Conservation (phyloP, 2,888 invertebrate genomes). For the Elgonia sp. region DNA sequence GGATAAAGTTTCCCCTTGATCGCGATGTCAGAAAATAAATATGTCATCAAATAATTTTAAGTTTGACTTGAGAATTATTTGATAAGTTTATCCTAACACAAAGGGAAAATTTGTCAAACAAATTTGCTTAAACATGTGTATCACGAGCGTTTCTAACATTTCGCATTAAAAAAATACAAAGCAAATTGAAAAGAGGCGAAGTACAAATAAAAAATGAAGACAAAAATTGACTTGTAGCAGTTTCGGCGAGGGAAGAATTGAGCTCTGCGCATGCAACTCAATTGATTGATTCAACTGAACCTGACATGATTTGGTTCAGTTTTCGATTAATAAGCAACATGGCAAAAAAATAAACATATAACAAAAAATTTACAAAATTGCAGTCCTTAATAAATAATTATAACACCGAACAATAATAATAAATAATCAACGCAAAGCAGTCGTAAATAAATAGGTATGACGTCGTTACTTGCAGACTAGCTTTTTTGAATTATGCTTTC, state of each 20-base stretch:
- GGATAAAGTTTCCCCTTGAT: slow-evolving; percentile 40
- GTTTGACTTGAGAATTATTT: slow-evolving; percentile 67
- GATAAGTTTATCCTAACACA: slow-evolving; percentile 63
- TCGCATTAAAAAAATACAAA: slow-evolving; percentile 58
- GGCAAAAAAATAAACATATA: slow-evolving; percentile 61
- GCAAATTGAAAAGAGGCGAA: slow-evolving; percentile 54
- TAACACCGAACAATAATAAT: slow-evolving; percentile 76
- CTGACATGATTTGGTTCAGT: slow-evolving; percentile 26
- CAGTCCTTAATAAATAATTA: slow-evolving; percentile 76
- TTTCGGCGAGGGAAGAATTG: slow-evolving; percentile 47
- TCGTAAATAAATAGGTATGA: slow-evolving; percentile 75
- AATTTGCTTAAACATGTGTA: slow-evolving; percentile 53
- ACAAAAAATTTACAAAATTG: slow-evolving; percentile 57
- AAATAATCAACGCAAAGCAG: slow-evolving; percentile 78
- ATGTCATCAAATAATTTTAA: slow-evolving; percentile 67
- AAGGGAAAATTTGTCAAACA: slow-evolving; percentile 44
- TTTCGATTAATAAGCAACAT: slow-evolving; percentile 54
- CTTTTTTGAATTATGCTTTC: slow-evolving; percentile 15
- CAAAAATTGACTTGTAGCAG: slow-evolving; percentile 66
- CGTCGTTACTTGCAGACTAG: slow-evolving; percentile 65
- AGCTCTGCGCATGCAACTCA: slow-evolving; percentile 63
- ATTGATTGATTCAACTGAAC: slow-evolving; percentile 55
- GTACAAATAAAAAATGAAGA: slow-evolving; percentile 63
- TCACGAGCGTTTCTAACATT: slow-evolving; percentile 53
- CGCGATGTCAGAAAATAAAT: slow-evolving; percentile 51